phyloP scores from a whole-genome alignment of 1,140 invertebrate genomes.

The Lepeophtheirus salmonis region DNA sequence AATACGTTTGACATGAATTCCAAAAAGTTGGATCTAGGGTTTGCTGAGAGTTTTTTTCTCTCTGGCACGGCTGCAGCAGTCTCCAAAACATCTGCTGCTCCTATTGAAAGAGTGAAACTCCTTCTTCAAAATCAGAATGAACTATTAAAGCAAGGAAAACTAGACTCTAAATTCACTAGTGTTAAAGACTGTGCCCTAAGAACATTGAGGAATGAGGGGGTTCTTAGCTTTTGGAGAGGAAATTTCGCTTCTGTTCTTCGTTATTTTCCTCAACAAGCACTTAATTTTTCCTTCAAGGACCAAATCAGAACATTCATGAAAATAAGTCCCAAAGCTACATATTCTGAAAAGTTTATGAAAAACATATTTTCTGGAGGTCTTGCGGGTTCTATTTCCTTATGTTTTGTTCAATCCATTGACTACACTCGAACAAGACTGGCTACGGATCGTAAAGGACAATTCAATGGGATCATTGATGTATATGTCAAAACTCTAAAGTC shows the following conservation, averaged over 20 bases:
- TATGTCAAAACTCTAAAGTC: constrained; percentile 64
- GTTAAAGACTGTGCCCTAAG: constrained; percentile 65
- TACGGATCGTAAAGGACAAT: constrained; percentile 62
- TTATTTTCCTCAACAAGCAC: constrained; percentile 84
- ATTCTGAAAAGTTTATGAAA: constrained; percentile 24
- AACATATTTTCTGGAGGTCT: constrained; percentile 80
- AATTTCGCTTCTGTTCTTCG: constrained; percentile 79
- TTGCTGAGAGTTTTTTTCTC: constrained; percentile 62
- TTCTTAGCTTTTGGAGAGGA: constrained; percentile 77
- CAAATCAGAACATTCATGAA: constrained; percentile 13
- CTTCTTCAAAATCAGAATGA: constrained; percentile 65
- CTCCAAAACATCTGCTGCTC: constrained; percentile 68
- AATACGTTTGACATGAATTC: not conserved
- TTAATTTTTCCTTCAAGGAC: constrained; percentile 84
- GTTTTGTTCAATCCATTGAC: constrained; percentile 86
- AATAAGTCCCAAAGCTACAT: not conserved
- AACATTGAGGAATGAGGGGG: constrained; percentile 67
- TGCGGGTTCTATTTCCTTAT: constrained; percentile 74
- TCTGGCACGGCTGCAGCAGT: constrained; percentile 72
- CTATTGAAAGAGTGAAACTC: constrained; percentile 82
- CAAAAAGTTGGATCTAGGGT: constrained; percentile 31
- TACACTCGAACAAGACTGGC: constrained; percentile 76
- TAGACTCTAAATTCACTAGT: constrained; percentile 28
- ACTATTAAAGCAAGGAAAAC: constrained; percentile 13
- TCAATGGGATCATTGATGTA: constrained; percentile 66